Conservation (phyloP, 1,140 invertebrate genomes). For the Drosophila willistoni region DNA sequence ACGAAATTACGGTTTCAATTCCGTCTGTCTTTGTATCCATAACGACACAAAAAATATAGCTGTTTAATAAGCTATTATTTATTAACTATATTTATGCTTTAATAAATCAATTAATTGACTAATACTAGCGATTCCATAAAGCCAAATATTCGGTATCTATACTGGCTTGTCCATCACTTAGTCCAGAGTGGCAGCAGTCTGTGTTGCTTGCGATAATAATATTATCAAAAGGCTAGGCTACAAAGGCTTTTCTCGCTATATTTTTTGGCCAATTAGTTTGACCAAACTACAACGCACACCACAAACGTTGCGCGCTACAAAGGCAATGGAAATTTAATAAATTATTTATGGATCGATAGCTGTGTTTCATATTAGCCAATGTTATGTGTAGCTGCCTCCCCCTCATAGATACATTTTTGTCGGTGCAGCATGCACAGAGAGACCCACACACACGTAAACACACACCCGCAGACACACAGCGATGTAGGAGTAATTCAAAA, state of each 20-base stretch:
- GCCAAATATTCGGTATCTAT: no score
- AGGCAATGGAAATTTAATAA: conserved; percentile 39
- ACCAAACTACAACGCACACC: neutral
- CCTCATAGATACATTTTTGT: neutral
- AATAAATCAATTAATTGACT: no score
- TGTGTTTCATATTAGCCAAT: conserved; percentile 49
- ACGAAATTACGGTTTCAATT: no score
- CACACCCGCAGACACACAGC: neutral
- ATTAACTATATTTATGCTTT: no score
- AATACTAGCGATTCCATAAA: no score
- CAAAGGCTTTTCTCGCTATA: neutral
- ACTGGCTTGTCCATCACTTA: no score
- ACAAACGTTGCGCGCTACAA: conserved; percentile 16
- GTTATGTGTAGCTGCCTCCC: conserved; percentile 26
- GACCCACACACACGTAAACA: neutral
- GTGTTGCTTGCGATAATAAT: neutral
- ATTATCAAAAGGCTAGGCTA: neutral
- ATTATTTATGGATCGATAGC: conserved; percentile 48
- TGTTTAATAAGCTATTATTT: no score
- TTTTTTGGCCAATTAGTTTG: conserved; percentile 15
- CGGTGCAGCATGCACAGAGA: neutral
- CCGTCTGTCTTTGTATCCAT: no score
- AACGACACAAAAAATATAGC: no score
- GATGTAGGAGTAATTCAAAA: neutral
- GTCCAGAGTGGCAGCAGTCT: no score